A percentile compares a stretch with the other conserved stretches of the same genome.
These are phyloP conservation scores for Pygocentrus nattereri DNA, from an alignment of 2,797 vertebrate species.

Conservation along the genomic window DNA sequence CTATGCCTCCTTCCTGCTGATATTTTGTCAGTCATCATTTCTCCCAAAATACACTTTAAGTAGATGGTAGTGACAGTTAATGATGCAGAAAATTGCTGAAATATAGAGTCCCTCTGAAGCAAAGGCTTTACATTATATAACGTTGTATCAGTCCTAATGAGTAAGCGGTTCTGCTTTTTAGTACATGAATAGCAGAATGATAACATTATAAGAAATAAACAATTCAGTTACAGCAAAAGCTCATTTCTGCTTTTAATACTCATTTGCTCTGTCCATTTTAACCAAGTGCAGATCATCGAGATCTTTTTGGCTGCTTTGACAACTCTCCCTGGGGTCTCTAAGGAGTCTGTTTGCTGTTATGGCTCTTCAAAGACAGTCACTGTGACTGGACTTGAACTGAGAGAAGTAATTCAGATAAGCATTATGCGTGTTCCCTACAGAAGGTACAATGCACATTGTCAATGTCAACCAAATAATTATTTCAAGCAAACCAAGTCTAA, in stretches of 20 bases:
- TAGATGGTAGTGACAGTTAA: constrained; percentile 22
- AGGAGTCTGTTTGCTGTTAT: constrained; percentile 72
- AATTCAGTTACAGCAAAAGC: neutral
- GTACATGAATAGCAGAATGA: neutral
- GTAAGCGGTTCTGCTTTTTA: no score
- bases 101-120: constrained; percentile 6
- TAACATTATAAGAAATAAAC: neutral
- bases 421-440: constrained; percentile 65
- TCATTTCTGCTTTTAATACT: neutral
- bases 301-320: neutral
- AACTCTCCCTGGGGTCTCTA: constrained; percentile 3
- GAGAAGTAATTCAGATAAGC: constrained; percentile 59
- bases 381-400: constrained; percentile 63
- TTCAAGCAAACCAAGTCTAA: neutral
- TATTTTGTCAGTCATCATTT: constrained; percentile 20
- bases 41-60: neutral
- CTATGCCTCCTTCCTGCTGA: neutral
- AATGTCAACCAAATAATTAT: neutral
- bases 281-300: neutral
- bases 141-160: neutral
- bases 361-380: constrained; percentile 66
- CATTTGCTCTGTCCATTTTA: neutral
- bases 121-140: neutral
- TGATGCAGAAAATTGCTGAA: constrained; percentile 7
- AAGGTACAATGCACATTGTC: constrained; percentile 58